Evolutionary conservation across 2,797 vertebrate genomes (phyloP), one percentile per base, ranked within the genome.

Genomic region (Arrhamphus sclerolepis): DNA sequence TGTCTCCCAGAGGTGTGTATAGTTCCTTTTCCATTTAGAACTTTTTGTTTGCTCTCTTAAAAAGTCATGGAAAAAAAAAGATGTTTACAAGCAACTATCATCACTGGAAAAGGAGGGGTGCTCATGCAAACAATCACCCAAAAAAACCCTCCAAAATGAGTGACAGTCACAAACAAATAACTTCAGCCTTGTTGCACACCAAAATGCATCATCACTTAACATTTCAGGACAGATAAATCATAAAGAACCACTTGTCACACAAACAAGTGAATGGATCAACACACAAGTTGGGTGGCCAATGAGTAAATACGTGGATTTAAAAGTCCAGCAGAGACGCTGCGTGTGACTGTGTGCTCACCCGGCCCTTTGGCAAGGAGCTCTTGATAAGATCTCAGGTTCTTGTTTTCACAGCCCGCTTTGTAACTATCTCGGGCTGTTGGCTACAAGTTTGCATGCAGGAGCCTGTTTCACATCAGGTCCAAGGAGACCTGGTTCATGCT

Each of bases 301-400:
- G 51, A 62, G 48, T 19, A 47, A 31, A 62, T 46, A 55, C 24
- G 24, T 22, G 7, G 18, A 58, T 53, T 46, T 14, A 22, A 13
- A 55, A 44, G 39, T 59, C 8, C 10, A 4, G 48, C 19, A n/a
- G 49, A 75, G 64, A 51, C n/a, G 34, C 63, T 26, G 53, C 17
- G 20, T 74, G 72, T 77, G 74, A 85, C 75, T 54, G 29, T 29
- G 19, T 57, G 61, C 43, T 58, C 69, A 50, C 43, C 65, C 68
- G 78, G 2, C 75, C 26, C 49, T 24, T 24, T 53, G 46, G 70
- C 78, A 56, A 62, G 55, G 48, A 46, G 34, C 66, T 34, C 44
- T 18, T 16, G 78, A 89, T 87, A 85, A 74, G 40, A 89, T 86
- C 78, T 75, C 56, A 56, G 69, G 72, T 85, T 66, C 21, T 22